Base-by-base conservation (phyloP, 2,888 invertebrate species). In the Dione vanillae region DNA sequence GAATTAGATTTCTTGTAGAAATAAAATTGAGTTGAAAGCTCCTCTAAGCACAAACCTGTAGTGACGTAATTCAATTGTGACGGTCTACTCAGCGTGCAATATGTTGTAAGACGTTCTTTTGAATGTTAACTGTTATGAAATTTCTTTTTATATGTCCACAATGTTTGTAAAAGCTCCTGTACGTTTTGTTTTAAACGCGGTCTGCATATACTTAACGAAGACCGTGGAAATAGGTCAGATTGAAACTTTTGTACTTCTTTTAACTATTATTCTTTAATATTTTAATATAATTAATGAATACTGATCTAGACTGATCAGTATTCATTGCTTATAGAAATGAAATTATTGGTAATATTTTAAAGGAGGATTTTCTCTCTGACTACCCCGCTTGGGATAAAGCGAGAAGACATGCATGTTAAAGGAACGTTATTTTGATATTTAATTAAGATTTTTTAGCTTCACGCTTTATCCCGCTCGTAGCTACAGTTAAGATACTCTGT, bases 21-120 rank as follows among this genome's bases (percentile, higher is more conserved):
- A 71, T 71, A 69, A 70, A 71, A 67, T 65, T 58, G 52, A 67
- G 56, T 71, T 58, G 59, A 49, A 68, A 68, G 67, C 59, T 70
- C 58, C 54, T 66, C 64, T 45, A 68, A 56, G 70, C 70, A 37
- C 12, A 59, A 56, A 69, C 35, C 58, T 49, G 43, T 19, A 54
- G 45, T 11, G 68, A 72, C 65, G 65, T 49, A 59, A 51, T 61
- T n/a, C 59, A 67, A 65, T 66, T 40, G 40, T 54, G 45, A 41
- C n/a, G 47, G 40, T 54, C n/a, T n/a, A n/a, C n/a, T n/a, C n/a
- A n/a, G n/a, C 19, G 49, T 47, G 56, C 56, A 56, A 56, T 35
- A 35, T 41, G 27, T 59, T 52, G 7, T 16, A 41, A 68, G 35
- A 52, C 10, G 52, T 19, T 62, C 43, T 37, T 43, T 56, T 35